Percentiles rank a stretch among this genome's conserved stretches.
These are phyloP conservation scores for Lasius fuliginosus DNA, from an alignment of 2,888 invertebrate genomes.

Conservation along the genomic window DNA sequence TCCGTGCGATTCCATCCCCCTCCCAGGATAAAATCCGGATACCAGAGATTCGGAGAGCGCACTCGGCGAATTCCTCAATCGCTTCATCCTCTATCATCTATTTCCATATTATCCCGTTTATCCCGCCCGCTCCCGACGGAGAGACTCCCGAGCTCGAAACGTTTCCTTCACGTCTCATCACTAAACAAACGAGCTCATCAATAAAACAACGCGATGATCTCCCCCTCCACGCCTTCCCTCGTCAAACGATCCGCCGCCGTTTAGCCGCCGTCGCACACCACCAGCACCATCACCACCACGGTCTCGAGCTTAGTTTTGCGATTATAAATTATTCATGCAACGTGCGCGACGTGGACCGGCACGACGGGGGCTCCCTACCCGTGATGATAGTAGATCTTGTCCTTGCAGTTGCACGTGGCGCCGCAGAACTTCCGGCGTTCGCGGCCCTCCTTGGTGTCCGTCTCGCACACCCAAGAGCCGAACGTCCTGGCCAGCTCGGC, in stretches of 20 bases:
- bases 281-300: background rate
- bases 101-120: conserved; percentile 31
- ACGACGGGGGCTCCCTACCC: conserved; percentile 53
- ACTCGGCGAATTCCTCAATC: conserved; percentile 37
- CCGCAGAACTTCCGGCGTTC: conserved; percentile 89
- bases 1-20: background rate
- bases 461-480: conserved; percentile 89
- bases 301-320: conserved; percentile 25
- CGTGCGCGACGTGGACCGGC: conserved; percentile 28
- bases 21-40: background rate
- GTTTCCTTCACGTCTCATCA: conserved; percentile 16
- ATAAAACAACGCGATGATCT: conserved; percentile 39
- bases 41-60: conserved; percentile 23
- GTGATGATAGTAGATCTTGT: conserved; percentile 86
- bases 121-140: background rate
- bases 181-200: conserved; percentile 51
- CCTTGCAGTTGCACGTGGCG: conserved; percentile 91
- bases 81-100: conserved; percentile 21
- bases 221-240: background rate
- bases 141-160: background rate
- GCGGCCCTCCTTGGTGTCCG: conserved; percentile 87
- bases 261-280: conserved; percentile 24
- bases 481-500: conserved; percentile 88
- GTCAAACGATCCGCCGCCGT: conserved; percentile 32
- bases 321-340: conserved; percentile 50